A percentile compares a stretch with the other conserved stretches of the same genome.
These are phyloP conservation scores for Steinernema khuongi DNA, from an alignment of 1,140 invertebrate species.

Conservation along the genomic window DNA sequence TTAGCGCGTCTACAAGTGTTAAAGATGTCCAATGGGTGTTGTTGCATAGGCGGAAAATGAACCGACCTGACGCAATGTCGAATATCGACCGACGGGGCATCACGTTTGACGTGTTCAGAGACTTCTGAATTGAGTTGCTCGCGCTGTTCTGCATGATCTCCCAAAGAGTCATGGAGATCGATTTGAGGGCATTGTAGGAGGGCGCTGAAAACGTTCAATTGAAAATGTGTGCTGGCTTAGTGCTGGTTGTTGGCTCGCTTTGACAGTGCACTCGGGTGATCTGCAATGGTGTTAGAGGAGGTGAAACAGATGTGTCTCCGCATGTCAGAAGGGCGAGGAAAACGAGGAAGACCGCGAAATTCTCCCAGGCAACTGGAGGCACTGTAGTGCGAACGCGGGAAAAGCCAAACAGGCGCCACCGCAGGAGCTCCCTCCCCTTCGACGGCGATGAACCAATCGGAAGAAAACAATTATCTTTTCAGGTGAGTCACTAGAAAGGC, in stretches of 20 bases:
- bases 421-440: slow-evolving; percentile 28
- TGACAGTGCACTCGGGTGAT: too few species aligned
- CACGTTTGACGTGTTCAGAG: slow-evolving; percentile 41
- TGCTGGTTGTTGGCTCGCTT: too few species aligned
- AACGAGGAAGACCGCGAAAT: neutral
- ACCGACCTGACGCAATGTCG: slow-evolving; percentile 13
- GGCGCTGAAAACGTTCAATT: slow-evolving; percentile 59
- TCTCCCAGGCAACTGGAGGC: neutral
- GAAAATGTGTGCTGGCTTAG: neutral
- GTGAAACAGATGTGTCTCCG: neutral
- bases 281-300: too few species aligned
- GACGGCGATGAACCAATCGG: neutral
- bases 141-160: slow-evolving; percentile 63
- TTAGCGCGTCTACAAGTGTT: neutral
- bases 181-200: slow-evolving; percentile 62
- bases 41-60: slow-evolving; percentile 7
- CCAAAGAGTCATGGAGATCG: slow-evolving; percentile 64
- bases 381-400: neutral
- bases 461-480: slow-evolving; percentile 14
- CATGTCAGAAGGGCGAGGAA: neutral
- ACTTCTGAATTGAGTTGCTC: slow-evolving; percentile 51
- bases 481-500: slow-evolving; percentile 10
- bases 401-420: neutral
- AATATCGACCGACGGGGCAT: slow-evolving; percentile 26
- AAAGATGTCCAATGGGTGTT: slow-evolving; percentile 27